Evolutionary conservation across 2,888 invertebrate species (phyloP).

Genomic region (Tipula helvola): DNA sequence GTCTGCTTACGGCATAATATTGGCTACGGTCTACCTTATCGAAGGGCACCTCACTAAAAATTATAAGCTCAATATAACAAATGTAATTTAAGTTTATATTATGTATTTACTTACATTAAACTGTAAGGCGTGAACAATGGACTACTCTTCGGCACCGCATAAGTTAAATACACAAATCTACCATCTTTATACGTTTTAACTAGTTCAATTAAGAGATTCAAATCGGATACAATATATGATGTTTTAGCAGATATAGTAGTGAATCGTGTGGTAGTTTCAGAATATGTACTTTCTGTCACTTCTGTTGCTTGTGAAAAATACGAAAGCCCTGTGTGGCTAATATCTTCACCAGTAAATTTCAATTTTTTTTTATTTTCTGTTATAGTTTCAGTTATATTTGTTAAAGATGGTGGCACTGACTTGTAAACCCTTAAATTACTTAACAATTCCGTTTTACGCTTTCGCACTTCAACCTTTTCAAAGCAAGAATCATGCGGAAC

Average conservation of each 20-base stretch:
- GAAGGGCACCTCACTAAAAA: conserved; percentile 57
- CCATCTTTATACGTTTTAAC: conserved; percentile 43
- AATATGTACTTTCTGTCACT: background rate
- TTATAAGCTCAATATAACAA: conserved; percentile 4
- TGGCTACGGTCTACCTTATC: conserved; percentile 54
- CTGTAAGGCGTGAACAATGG: conserved; percentile 65
- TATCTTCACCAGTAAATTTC: background rate
- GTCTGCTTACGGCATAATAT: conserved; percentile 68
- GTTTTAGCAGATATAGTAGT: background rate
- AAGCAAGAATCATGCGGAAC: background rate
- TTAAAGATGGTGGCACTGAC: background rate
- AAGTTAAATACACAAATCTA: conserved; percentile 64
- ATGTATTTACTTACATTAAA: conserved; percentile 46
- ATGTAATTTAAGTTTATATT: background rate
- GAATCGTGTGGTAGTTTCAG: background rate
- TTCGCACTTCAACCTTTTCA: background rate
- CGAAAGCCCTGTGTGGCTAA: background rate
- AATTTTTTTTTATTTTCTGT: background rate
- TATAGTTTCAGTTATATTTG: background rate
- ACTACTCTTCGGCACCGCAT: conserved; percentile 57
- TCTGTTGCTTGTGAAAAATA: background rate
- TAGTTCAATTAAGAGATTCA: background rate
- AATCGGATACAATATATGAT: background rate
- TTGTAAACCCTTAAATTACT: background rate
- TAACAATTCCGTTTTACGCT: background rate